Conservation (phyloP, 2,797 vertebrate genomes). For the Tenualosa ilisha region DNA sequence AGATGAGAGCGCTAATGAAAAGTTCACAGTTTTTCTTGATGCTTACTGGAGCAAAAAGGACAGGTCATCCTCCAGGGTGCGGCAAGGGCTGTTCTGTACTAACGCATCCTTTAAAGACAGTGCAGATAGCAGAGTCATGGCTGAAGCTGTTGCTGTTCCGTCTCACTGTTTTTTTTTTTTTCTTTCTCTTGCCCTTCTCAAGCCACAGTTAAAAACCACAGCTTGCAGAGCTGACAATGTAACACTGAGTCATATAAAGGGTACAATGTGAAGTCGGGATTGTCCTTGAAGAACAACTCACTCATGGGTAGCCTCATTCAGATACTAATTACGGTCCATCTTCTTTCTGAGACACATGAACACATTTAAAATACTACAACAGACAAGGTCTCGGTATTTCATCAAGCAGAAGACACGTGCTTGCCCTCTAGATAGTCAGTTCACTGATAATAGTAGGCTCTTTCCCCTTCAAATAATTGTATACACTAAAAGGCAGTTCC, state of each 20-base stretch:
- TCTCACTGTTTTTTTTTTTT: background rate
- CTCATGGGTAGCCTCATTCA: background rate
- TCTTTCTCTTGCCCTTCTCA: background rate
- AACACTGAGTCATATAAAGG: background rate
- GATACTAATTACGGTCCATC: background rate
- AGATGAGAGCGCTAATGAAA: background rate
- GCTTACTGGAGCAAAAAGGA: background rate
- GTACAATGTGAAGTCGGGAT: too few relatives aligned
- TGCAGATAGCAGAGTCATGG: background rate
- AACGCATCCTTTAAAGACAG: background rate
- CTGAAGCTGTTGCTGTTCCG: background rate
- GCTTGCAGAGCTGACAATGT: background rate
- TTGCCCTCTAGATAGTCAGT: background rate
- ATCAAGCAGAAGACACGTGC: background rate
- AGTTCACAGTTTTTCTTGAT: background rate
- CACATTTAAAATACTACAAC: background rate
- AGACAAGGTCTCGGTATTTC: background rate
- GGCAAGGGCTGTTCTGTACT: background rate
- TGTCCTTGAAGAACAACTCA: background rate
- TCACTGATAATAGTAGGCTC: background rate
- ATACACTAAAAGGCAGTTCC: conserved; percentile 4
- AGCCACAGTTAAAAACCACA: background rate
- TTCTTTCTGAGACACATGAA: background rate
- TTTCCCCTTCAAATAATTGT: background rate
- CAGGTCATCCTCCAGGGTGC: background rate